Evolutionary conservation across 2,888 invertebrate species (phyloP).

Genomic region (Microctonus aethiopoides): DNA sequence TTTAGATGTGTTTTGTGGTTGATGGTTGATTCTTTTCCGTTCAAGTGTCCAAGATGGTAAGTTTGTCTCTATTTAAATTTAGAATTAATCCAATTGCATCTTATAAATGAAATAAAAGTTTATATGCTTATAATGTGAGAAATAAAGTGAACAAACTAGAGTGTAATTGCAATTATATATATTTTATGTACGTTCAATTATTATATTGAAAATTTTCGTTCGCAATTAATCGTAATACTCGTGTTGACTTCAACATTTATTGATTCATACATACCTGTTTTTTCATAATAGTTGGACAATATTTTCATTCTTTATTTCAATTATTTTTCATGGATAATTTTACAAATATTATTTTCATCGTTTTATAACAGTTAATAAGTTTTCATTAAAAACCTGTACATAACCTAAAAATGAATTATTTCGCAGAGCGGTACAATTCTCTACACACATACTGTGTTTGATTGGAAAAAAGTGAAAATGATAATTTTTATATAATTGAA

Average conservation of each 20-base stretch:
- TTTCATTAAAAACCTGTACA: background rate
- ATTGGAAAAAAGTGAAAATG: too few relatives aligned
- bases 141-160: conserved; percentile 40
- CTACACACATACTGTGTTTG: too few relatives aligned
- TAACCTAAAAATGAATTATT: conserved; percentile 29
- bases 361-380: background rate
- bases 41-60: conserved; percentile 61
- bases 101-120: conserved; percentile 15
- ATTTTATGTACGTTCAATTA: conserved; percentile 37
- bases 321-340: too few relatives aligned
- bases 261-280: background rate
- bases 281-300: too few relatives aligned
- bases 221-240: conserved; percentile 35
- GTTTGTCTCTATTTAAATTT: conserved; percentile 45
- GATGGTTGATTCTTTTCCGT: conserved; percentile 54
- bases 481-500: too few relatives aligned
- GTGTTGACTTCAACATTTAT: conserved; percentile 24
- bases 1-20: conserved; percentile 31
- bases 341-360: too few relatives aligned
- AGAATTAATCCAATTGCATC: conserved; percentile 56
- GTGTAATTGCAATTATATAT: conserved; percentile 42
- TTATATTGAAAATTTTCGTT: conserved; percentile 20
- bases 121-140: conserved; percentile 32
- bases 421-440: too few relatives aligned
- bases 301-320: too few relatives aligned